Conservation (phyloP, 2,113 vertebrate genomes). For the Osmerus eperlanus region DNA sequence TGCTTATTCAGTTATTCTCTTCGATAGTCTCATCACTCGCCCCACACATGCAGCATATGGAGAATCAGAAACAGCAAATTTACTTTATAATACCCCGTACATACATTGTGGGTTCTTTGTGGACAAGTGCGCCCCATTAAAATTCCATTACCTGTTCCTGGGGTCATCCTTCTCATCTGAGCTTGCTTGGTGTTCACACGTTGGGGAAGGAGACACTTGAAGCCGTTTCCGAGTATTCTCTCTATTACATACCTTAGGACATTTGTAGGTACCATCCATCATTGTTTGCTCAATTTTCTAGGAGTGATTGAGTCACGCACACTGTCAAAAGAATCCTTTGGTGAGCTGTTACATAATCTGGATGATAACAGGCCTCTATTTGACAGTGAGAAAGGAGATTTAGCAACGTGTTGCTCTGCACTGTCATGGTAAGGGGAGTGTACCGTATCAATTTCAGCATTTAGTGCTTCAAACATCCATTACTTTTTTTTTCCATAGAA, state of each 20-base stretch:
- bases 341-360: neutral
- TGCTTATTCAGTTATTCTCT: constrained; percentile 15
- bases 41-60: constrained; percentile 6
- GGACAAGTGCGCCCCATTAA: constrained; percentile 24
- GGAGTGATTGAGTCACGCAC: neutral
- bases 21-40: constrained; percentile 32
- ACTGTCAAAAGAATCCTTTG: neutral
- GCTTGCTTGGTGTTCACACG: constrained; percentile 29
- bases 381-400: neutral
- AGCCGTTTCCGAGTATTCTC: constrained; percentile 16
- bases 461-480: no score
- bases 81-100: no score
- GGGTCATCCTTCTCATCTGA: constrained; percentile 32
- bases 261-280: neutral
- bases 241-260: constrained; percentile 9
- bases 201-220: constrained; percentile 11
- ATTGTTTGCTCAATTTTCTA: neutral
- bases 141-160: constrained; percentile 42
- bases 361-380: neutral
- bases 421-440: neutral
- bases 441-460: neutral
- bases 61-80: constrained; percentile 11
- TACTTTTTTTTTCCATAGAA: no score
- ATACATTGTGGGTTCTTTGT: constrained; percentile 15
- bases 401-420: neutral